Evolutionary conservation across 2,888 invertebrate species (phyloP).

Genomic region (Campoplex nolae): DNA sequence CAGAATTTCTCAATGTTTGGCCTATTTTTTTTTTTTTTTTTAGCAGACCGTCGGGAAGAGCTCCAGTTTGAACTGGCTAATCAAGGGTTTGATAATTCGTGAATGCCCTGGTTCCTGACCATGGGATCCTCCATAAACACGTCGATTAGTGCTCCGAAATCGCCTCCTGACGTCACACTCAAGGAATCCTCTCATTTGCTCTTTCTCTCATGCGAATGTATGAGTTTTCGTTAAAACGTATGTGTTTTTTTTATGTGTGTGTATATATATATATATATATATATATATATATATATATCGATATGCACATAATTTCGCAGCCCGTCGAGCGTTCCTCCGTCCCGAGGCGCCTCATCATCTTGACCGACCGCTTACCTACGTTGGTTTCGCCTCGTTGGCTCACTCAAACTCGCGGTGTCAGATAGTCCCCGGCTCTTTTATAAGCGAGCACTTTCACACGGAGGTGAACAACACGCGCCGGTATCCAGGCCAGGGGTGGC

Average conservation of each 20-base stretch:
- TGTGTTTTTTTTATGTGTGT: background rate
- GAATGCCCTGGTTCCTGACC: background rate
- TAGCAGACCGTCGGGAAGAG: background rate
- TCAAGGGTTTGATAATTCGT: background rate
- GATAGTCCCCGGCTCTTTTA: conserved; percentile 50
- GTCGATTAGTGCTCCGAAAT: background rate
- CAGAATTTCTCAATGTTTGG: background rate
- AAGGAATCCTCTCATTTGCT: background rate
- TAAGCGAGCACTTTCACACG: conserved; percentile 81
- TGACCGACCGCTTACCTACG: conserved; percentile 56
- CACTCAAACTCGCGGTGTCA: conserved; percentile 41
- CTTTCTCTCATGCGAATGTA: background rate
- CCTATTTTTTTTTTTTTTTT: background rate
- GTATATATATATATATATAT: background rate
- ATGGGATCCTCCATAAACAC: background rate
- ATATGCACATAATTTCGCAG: conserved; percentile 1
- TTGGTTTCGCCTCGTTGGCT: conserved; percentile 20
- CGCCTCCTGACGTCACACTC: background rate
- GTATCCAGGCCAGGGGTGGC: conserved; percentile 84
- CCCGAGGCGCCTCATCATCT: conserved; percentile 63
- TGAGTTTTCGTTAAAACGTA: background rate
- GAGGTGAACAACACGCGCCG: conserved; percentile 82
- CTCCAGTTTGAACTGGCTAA: background rate
- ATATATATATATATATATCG: background rate
- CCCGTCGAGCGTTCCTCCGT: conserved; percentile 44